Evolutionary conservation across 2,888 invertebrate genomes (phyloP).

Genomic region (Blastobasis lacticolella): DNA sequence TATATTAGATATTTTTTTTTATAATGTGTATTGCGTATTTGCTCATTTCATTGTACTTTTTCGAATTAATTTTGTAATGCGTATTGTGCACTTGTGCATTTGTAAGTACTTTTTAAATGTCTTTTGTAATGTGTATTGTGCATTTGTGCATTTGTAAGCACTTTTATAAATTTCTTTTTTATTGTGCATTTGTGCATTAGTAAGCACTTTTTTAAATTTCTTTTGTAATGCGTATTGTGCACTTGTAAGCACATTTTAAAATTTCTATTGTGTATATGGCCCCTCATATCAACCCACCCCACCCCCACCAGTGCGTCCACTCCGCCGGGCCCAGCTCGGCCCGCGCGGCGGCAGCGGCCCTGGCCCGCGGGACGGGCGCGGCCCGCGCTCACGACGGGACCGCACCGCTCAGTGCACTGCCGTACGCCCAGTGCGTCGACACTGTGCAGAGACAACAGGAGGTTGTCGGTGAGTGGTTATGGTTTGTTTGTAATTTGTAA

Average conservation of each 20-base stretch:
- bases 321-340: no score
- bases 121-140: not conserved
- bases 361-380: no score
- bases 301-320: no score
- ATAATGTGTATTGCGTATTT: not conserved
- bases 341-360: no score
- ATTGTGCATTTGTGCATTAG: not conserved
- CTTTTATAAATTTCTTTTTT: not conserved
- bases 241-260: not conserved
- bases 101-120: not conserved
- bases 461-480: slow-evolving; percentile 33
- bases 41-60: not conserved
- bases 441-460: slow-evolving; percentile 36
- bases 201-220: not conserved
- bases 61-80: not conserved
- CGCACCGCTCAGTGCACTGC: slow-evolving; percentile 22
- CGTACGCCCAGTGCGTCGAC: slow-evolving; percentile 32
- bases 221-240: not conserved
- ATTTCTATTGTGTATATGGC: no score
- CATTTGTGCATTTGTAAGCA: not conserved
- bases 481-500: no score
- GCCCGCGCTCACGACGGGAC: no score
- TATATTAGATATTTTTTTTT: no score
- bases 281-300: no score
- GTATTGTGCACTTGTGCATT: not conserved